A percentile compares a stretch with the other conserved stretches of the same genome.
These are phyloP conservation scores for Elymnias hypermnestra DNA, from an alignment of 1,140 invertebrate species.

Conservation along the genomic window DNA sequence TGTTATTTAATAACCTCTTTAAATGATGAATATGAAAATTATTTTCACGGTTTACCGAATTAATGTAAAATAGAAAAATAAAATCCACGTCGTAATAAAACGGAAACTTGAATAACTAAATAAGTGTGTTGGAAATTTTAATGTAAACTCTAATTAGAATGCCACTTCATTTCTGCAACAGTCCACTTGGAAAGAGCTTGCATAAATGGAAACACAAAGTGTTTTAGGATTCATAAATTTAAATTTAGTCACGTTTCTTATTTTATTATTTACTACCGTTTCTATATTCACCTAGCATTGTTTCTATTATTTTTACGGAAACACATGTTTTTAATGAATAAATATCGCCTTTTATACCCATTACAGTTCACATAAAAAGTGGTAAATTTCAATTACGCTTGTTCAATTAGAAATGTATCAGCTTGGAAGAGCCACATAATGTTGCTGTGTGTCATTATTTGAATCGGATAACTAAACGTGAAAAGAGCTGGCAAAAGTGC, in stretches of 20 bases:
- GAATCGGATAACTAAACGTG: too few species aligned
- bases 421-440: too few species aligned
- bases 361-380: too few species aligned
- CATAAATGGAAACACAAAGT: constrained; percentile 22
- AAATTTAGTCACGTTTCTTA: constrained; percentile 16
- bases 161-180: constrained; percentile 26
- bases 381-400: too few species aligned
- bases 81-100: constrained; percentile 15
- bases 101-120: constrained; percentile 20
- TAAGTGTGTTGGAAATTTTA: constrained; percentile 22
- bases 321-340: background rate
- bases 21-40: too few species aligned
- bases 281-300: constrained; percentile 3
- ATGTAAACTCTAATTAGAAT: constrained; percentile 33
- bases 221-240: constrained; percentile 18
- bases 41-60: background rate
- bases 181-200: constrained; percentile 24
- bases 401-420: too few species aligned
- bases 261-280: constrained; percentile 1
- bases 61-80: constrained; percentile 6
- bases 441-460: too few species aligned
- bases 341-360: background rate
- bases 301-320: too few species aligned
- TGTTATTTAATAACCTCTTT: too few species aligned
- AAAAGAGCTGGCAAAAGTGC: too few species aligned